Base-by-base conservation (phyloP, 2,888 invertebrate species). In the Anagyrus pseudococci region DNA sequence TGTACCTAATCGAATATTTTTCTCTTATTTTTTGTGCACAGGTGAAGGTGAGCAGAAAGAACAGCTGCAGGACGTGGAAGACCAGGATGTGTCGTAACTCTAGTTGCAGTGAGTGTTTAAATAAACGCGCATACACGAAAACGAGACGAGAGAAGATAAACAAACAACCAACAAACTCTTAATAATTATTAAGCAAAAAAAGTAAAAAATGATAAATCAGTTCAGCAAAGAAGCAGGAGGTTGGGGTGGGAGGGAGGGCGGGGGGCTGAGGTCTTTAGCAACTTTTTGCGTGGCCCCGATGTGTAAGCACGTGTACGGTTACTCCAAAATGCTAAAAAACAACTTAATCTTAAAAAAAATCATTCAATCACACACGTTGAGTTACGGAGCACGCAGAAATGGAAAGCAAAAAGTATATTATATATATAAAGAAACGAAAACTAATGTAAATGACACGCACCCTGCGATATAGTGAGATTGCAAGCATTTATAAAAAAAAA, bases 51-150 rank as follows among this genome's bases (percentile, higher is more conserved):
- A 95, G 84, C 92, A 91, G 79, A 94, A 94, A 85, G 93, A 93
- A 83, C 90, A 91, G 83, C 88, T 93, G 82, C 93, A 94, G 84
- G 96, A 96, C 84, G 93, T 90, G 80, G 95, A 96, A 83, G 94
- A 94, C 84, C 94, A 95, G 85, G 95, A 95, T 85, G 94, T 94
- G 85, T 94, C 94, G 91, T 94, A 94, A 94, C 89, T 85, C 74
- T 79, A 80, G 58, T 76, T 78, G 76, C 78, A 79, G 79, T 81
- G 80, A 79, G 80, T 81, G 80, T 80, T 79, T 37, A 37, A 37
- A 15, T 37, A 77, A 72, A 76, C 78, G 78, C 77, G 80, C 76
- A 80, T 79, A 78, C 50, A 59, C 33, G 15, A 37, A 37, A 64
- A 56, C 49, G 61, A 61, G 64, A 64, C 60, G 57, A 60, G 64